These are phyloP conservation scores for Neogobius melanostomus DNA, from an alignment of 2,113 vertebrate species.

Conservation along the genomic window DNA sequence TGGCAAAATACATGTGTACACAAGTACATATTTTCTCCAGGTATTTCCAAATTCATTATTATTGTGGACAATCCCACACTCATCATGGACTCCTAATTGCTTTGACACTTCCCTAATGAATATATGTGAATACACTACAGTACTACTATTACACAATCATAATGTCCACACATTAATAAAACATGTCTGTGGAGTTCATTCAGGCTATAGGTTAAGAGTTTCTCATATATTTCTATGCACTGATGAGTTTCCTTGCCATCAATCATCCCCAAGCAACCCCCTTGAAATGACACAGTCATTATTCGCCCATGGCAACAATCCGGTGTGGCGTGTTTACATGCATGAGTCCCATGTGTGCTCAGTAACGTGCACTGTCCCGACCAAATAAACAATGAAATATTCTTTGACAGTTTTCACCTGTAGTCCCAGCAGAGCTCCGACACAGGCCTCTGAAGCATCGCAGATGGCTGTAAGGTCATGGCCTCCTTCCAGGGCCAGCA, in stretches of 20 bases:
- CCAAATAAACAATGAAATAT: neutral
- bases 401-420: slow-evolving; percentile 73
- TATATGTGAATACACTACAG: too few relatives aligned
- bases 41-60: too few relatives aligned
- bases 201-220: neutral
- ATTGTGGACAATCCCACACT: too few relatives aligned
- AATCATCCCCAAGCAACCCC: neutral
- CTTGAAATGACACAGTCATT: neutral
- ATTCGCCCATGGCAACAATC: too few relatives aligned
- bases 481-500: slow-evolving; percentile 90
- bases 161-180: neutral
- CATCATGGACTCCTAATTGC: too few relatives aligned
- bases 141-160: too few relatives aligned
- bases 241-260: neutral
- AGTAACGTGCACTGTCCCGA: neutral
- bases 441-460: slow-evolving; percentile 91
- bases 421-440: slow-evolving; percentile 87
- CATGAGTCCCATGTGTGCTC: too few relatives aligned
- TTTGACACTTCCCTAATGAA: too few relatives aligned
- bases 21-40: too few relatives aligned
- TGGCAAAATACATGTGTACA: too few relatives aligned
- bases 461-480: slow-evolving; percentile 96
- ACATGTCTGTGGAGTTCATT: neutral
- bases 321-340: too few relatives aligned
- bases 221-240: neutral